Evolutionary conservation across 2,113 vertebrate species (phyloP).

Genomic region (Ceyx melanurus): DNA sequence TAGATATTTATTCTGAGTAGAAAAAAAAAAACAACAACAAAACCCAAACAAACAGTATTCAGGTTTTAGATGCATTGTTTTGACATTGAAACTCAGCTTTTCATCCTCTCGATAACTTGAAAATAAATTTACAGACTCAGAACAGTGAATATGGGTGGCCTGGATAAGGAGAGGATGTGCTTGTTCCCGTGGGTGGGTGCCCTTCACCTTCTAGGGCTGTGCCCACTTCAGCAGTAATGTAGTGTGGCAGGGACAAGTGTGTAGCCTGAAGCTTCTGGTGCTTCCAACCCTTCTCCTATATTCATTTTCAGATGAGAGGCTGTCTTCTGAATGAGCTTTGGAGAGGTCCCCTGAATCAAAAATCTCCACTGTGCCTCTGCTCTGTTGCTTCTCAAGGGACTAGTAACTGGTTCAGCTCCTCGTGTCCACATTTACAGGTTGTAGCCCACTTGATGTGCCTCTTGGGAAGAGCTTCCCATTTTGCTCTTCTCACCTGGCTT

Average conservation of each 20-base stretch:
- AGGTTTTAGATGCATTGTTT: neutral
- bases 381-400: neutral
- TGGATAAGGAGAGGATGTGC: neutral
- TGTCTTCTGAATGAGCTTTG: neutral
- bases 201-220: neutral
- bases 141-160: neutral
- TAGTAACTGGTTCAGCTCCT: neutral
- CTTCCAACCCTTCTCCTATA: neutral
- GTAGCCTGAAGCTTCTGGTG: neutral
- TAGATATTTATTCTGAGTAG: neutral
- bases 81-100: neutral
- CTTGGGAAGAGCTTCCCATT: neutral
- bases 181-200: neutral
- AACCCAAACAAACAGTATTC: neutral
- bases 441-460: neutral
- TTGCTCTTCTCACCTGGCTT: neutral
- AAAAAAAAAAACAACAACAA: neutral
- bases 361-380: neutral
- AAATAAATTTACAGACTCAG: neutral
- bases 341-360: neutral
- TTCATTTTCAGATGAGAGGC: neutral
- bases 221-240: neutral
- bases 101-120: neutral
- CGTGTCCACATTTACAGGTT: fast-evolving
- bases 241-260: fast-evolving